Evolutionary conservation across 2,888 invertebrate species (phyloP), one percentile per base, ranked within the genome.

Genomic region (Poecilobothrus nobilitatus): DNA sequence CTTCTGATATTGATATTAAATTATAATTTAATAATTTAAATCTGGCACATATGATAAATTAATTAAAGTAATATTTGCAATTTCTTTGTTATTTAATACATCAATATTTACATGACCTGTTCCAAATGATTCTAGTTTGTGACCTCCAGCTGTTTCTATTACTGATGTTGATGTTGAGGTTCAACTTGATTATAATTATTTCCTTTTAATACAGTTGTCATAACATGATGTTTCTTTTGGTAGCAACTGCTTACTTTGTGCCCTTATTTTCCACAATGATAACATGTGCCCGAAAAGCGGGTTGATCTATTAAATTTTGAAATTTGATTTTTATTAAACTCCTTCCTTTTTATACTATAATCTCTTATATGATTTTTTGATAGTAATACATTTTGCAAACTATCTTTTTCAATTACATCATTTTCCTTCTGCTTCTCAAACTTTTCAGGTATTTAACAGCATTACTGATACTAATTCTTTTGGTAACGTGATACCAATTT

Each of bases 61-160:
- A n/a, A n/a, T 37, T 15, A 68, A 41, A 37, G 15, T 18, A n/a
- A 68, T 63, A 63, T n/a, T 65, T 10, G 65, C 67, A 8, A 20
- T 27, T n/a, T n/a, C n/a, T n/a, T n/a, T n/a, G n/a, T n/a, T n/a
- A n/a, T n/a, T n/a, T n/a, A n/a, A n/a, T n/a, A n/a, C n/a, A n/a
- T n/a, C n/a, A n/a, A n/a, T n/a, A n/a, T n/a, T n/a, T n/a, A n/a
- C n/a, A n/a, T n/a, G n/a, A n/a, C n/a, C n/a, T n/a, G n/a, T n/a
- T n/a, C n/a, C n/a, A n/a, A n/a, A n/a, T n/a, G n/a, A n/a, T n/a
- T 18, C 66, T 67, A 64, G 34, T 53, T 27, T 67, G 37, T 44
- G 66, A 37, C 37, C 61, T 44, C 68, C 66, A 34, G 68, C 70
- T 12, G 68, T 68, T 41, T 68, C 63, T 33, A 70, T 44, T 44